Conservation (phyloP, 1,140 invertebrate species). For the Aphaenogaster ashmeadi region DNA sequence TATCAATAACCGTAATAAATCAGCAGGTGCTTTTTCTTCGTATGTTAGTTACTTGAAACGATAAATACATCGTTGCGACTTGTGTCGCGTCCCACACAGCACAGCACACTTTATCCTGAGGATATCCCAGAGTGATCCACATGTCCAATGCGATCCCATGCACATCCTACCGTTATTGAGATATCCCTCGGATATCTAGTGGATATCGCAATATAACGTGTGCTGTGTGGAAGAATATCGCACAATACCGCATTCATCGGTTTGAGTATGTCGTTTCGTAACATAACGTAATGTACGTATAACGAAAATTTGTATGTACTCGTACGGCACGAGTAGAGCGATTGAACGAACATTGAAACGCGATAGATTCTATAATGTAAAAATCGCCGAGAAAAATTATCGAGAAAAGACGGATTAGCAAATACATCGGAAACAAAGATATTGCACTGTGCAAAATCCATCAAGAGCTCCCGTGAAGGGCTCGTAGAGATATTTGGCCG, state of each 20-base stretch:
- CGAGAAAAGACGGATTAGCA: background rate
- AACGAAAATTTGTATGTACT: background rate
- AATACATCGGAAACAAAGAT: conserved; percentile 46
- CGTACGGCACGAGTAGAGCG: background rate
- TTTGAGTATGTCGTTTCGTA: background rate
- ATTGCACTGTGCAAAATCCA: conserved; percentile 64
- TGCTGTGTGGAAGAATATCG: background rate
- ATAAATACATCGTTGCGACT: conserved; percentile 1
- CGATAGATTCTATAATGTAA: background rate
- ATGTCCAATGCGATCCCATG: too few species aligned
- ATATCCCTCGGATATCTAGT: too few species aligned
- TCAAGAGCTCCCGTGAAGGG: conserved; percentile 2
- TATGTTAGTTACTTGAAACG: background rate
- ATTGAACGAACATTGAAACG: background rate
- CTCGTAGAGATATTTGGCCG: conserved; percentile 34
- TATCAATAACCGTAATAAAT: conserved; percentile 22
- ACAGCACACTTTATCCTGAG: too few species aligned
- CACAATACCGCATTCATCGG: background rate
- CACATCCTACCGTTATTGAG: too few species aligned
- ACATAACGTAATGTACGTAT: conserved; percentile 18
- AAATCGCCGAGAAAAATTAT: conserved; percentile 15
- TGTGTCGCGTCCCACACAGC: background rate
- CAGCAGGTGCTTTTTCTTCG: background rate
- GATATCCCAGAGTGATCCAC: too few species aligned
- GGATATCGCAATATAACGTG: too few species aligned